Evolutionary conservation across 2,113 vertebrate species (phyloP).

Genomic region (Mohoua ochrocephala): DNA sequence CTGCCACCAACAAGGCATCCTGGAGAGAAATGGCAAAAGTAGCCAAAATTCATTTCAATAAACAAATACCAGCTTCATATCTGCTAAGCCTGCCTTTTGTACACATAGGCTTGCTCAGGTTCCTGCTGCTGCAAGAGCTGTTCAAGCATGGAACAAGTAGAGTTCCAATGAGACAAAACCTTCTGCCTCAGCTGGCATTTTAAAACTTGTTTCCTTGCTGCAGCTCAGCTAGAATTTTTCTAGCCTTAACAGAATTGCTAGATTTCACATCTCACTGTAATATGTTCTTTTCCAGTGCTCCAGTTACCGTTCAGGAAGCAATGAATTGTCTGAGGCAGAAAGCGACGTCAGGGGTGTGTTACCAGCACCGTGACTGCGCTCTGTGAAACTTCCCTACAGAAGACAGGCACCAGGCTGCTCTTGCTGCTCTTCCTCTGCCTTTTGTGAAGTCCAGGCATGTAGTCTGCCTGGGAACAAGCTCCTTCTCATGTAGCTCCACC

Average conservation of each 20-base stretch:
- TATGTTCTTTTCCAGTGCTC: not conserved
- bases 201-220: conserved; percentile 72
- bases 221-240: conserved; percentile 68
- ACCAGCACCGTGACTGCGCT: not conserved
- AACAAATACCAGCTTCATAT: conserved; percentile 69
- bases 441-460: not conserved
- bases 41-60: conserved; percentile 66
- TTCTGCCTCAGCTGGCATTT: conserved; percentile 75
- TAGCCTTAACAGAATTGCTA: conserved; percentile 51
- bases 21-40: conserved; percentile 57
- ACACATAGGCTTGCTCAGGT: conserved; percentile 40
- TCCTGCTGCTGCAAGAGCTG: conserved; percentile 63
- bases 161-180: conserved; percentile 70
- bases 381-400: not conserved
- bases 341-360: not conserved
- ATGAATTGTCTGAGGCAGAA: not conserved
- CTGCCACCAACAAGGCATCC: conserved; percentile 47
- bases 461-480: not conserved
- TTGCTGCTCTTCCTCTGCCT: not conserved
- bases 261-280: conserved; percentile 38
- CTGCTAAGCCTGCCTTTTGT: conserved; percentile 62
- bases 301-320: not conserved
- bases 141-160: conserved; percentile 68
- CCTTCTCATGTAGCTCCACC: not conserved
- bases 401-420: not conserved